Evolutionary conservation across 2,888 invertebrate species (phyloP).

Genomic region (Orthosia gothica): DNA sequence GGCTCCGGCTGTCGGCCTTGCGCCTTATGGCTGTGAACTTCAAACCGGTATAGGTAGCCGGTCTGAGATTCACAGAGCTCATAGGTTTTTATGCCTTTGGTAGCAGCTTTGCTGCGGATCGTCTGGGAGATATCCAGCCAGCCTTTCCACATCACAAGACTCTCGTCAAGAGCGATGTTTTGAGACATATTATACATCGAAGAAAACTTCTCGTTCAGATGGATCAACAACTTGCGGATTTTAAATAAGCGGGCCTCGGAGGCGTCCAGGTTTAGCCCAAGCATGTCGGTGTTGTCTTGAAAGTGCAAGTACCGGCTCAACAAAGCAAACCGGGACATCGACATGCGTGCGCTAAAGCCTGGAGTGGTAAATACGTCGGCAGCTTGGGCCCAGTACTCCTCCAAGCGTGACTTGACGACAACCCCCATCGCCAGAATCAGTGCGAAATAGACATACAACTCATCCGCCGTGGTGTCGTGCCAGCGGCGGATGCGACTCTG

Average conservation of each 20-base stretch:
- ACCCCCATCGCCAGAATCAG: too few relatives aligned
- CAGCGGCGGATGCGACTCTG: too few relatives aligned
- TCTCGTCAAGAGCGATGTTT: not conserved
- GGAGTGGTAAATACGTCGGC: too few relatives aligned
- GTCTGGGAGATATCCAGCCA: constrained; percentile 53
- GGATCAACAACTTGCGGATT: not conserved
- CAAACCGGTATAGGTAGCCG: constrained; percentile 65
- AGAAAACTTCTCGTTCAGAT: constrained; percentile 18
- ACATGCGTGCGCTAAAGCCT: too few relatives aligned
- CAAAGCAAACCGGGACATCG: too few relatives aligned
- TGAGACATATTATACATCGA: not conserved
- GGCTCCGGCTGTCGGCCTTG: too few relatives aligned
- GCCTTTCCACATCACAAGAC: constrained; percentile 52
- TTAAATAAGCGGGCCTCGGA: not conserved
- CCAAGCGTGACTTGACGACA: too few relatives aligned
- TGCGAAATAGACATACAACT: too few relatives aligned
- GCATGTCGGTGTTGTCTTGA: not conserved
- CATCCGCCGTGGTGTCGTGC: too few relatives aligned
- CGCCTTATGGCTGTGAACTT: constrained; percentile 32
- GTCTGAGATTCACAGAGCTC: constrained; percentile 64
- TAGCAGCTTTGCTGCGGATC: constrained; percentile 52
- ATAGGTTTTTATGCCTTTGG: constrained; percentile 54
- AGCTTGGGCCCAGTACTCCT: too few relatives aligned
- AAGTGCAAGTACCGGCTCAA: not conserved
- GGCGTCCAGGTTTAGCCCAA: not conserved